These are phyloP conservation scores for Cavia aperea DNA, from an alignment of 2,113 vertebrate species.

Conservation along the genomic window DNA sequence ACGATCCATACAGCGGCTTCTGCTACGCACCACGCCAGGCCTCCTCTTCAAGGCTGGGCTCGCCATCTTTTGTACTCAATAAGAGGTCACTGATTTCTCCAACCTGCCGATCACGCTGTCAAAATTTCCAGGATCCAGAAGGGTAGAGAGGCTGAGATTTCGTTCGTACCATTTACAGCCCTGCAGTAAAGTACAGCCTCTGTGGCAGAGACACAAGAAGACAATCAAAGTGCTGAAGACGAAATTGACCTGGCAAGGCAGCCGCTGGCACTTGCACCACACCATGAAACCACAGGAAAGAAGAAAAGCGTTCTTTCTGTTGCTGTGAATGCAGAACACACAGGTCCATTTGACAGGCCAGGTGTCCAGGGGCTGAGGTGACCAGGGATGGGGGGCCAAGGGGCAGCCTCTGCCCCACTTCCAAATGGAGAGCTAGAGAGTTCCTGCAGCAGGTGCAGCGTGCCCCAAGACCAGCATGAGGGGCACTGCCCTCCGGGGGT, in stretches of 20 bases:
- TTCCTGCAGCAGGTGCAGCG: not conserved
- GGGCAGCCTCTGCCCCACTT: not conserved
- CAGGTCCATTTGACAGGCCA: no score
- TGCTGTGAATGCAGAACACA: not conserved
- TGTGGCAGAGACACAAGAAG: not conserved
- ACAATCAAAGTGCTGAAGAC: not conserved
- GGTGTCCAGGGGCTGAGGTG: not conserved
- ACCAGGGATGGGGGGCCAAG: not conserved
- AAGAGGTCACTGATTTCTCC: not conserved
- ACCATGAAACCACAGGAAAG: not conserved
- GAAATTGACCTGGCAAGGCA: rapidly evolving
- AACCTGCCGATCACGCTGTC: no score
- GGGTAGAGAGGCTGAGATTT: not conserved
- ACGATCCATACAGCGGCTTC: rapidly evolving
- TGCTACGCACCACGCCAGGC: not conserved
- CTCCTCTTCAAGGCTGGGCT: not conserved
- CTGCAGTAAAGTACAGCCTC: not conserved
- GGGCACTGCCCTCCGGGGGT: not conserved
- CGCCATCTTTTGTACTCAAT: not conserved
- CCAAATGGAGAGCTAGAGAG: not conserved
- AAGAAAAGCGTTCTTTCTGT: not conserved
- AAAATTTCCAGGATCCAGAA: not conserved
- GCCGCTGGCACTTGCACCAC: not conserved
- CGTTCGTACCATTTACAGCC: rapidly evolving
- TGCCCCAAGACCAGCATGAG: not conserved